Evolutionary conservation across 2,888 invertebrate genomes (phyloP).

Genomic region (Latrodectus elegans): DNA sequence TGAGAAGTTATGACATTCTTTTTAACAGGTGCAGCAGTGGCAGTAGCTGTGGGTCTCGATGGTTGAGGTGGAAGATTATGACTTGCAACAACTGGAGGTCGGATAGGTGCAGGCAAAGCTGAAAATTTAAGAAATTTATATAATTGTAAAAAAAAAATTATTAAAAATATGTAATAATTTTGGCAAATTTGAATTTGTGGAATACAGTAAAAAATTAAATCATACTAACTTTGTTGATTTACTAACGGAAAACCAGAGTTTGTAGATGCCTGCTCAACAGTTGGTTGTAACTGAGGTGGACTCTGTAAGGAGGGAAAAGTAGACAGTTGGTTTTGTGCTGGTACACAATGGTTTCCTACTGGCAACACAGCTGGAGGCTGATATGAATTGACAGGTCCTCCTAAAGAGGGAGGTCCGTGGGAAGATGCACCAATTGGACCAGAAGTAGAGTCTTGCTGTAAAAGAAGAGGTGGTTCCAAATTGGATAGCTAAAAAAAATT

Average conservation of each 20-base stretch:
- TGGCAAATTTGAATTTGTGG: not conserved
- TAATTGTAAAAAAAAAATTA: not conserved
- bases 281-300: slow-evolving; percentile 64
- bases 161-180: not conserved
- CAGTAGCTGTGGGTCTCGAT: slow-evolving; percentile 71
- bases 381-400: slow-evolving; percentile 62
- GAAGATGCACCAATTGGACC: slow-evolving; percentile 66
- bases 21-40: slow-evolving; percentile 71
- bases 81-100: slow-evolving; percentile 71
- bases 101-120: slow-evolving; percentile 33
- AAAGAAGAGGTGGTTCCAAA: slow-evolving; percentile 56
- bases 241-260: slow-evolving; percentile 45
- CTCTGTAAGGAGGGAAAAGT: slow-evolving; percentile 56
- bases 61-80: slow-evolving; percentile 72
- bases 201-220: not conserved
- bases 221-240: slow-evolving; percentile 54
- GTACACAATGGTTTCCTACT: slow-evolving; percentile 52
- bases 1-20: slow-evolving; percentile 70
- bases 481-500: slow-evolving; percentile 51
- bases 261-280: slow-evolving; percentile 43
- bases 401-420: slow-evolving; percentile 63
- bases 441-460: slow-evolving; percentile 48
- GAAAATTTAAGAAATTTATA: not conserved
- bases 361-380: slow-evolving; percentile 39
- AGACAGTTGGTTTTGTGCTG: slow-evolving; percentile 51